Evolutionary conservation across 2,888 invertebrate species (phyloP), one percentile per base, ranked within the genome.

Genomic region (Phortica okadai): DNA sequence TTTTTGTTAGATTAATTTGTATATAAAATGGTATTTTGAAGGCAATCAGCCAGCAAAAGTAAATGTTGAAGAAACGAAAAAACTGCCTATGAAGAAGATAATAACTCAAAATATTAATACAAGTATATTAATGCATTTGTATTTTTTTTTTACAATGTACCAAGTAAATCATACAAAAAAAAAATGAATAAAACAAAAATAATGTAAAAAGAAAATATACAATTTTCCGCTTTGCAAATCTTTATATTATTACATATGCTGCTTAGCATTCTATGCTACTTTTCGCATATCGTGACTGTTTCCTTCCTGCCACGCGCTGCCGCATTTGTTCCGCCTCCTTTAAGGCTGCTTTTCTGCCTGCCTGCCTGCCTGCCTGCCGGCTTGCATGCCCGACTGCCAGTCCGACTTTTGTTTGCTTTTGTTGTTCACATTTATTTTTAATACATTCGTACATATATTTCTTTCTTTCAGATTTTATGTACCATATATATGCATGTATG

Each of bases 201-300:
- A 67, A 59, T 45, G n/a, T 58, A 45, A 42, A 54, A 77, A 75
- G 75, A 33, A 33, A 74, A 74, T 77, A 79, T 77, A 80, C 81
- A 83, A 83, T 83, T 83, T 83, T 83, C 83, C 84, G 83, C 83
- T 81, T 82, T 84, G 83, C 79, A 83, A 83, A 84, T 83, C 82
- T 84, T 83, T 80, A 84, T 84, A 84, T 83, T 83, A 84, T 83
- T 82, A 82, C 84, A 84, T 81, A 78, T 75, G 76, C 82, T 81
- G 80, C 72, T 73, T 78, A 73, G 56, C 76, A 75, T 72, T 77
- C 78, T 69, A 62, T 77, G 66, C 69, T 56, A 73, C 25, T 75
- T 73, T 69, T 75, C 54, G 72, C 58, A 11, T 67, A 66, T 78
- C 76, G 80, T 42, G 45, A 73, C 72, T 75, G 74, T 76, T 58